A percentile compares a stretch with the other conserved stretches of the same genome.
These are phyloP conservation scores for Monodelphis domestica DNA, from an alignment of 2,797 vertebrate species.

Conservation along the genomic window DNA sequence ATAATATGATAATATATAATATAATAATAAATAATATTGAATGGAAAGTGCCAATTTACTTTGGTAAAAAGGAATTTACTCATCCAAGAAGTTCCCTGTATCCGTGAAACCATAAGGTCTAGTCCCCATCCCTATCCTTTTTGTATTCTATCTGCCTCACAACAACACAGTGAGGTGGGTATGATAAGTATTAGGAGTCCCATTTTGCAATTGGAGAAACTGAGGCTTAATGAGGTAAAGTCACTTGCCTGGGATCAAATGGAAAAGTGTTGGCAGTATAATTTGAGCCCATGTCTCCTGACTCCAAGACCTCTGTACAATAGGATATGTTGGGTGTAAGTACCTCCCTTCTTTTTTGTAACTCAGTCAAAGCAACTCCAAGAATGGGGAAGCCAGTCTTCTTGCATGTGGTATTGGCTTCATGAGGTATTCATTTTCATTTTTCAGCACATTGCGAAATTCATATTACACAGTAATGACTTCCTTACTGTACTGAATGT, in stretches of 20 bases:
- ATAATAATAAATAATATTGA: too few species aligned
- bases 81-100: not conserved
- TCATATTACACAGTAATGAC: slow-evolving; percentile 73
- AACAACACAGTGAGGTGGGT: not conserved
- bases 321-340: not conserved
- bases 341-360: not conserved
- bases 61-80: not conserved
- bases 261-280: not conserved
- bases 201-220: not conserved
- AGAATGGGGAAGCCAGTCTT: not conserved
- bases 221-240: not conserved
- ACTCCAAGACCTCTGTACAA: too few species aligned
- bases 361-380: slow-evolving; percentile 1
- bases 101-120: not conserved
- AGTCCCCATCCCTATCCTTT: not conserved
- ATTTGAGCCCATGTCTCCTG: not conserved
- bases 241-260: not conserved
- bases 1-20: too few species aligned
- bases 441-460: slow-evolving; percentile 61
- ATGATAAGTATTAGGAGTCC: not conserved
- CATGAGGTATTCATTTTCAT: slow-evolving; percentile 34
- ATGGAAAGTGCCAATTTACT: not conserved
- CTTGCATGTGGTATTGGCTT: slow-evolving; percentile 22
- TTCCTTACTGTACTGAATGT: slow-evolving; percentile 67
- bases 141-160: not conserved